A percentile compares a stretch with the other conserved stretches of the same genome.
Conservation (phyloP, 35 echinoderm and acorn worm species). For the Holothuria glaberrima region DNA sequence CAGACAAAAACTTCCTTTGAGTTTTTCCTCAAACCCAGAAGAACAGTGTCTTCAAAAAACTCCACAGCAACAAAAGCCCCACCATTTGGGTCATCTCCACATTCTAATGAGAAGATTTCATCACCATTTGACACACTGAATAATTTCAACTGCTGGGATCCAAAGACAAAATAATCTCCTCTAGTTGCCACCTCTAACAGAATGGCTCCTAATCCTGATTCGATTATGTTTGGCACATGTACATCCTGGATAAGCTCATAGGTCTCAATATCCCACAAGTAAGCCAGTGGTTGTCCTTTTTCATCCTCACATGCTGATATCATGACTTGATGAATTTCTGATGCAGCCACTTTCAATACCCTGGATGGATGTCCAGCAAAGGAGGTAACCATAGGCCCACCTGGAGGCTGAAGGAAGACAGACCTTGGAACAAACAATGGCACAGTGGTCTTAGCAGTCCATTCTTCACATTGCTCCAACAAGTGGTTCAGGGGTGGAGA, state of each 20-base stretch:
- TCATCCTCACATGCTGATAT: constrained; percentile 69
- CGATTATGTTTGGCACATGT: constrained; percentile 13
- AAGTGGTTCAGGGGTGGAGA: constrained; percentile 49
- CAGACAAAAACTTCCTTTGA: constrained; percentile 58
- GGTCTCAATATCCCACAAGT: constrained; percentile 73
- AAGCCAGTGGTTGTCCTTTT: constrained; percentile 65
- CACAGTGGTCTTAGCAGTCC: constrained; percentile 43
- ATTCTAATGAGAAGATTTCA: constrained; percentile 51
- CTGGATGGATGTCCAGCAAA: constrained; percentile 76
- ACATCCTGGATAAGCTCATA: constrained; percentile 69
- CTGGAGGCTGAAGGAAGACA: constrained; percentile 79
- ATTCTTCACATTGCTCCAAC: constrained; percentile 58
- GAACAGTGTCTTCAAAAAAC: neutral
- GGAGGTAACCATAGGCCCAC: constrained; percentile 77
- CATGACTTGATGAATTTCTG: constrained; percentile 37
- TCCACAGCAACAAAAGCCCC: constrained; percentile 44
- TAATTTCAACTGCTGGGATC: constrained; percentile 44
- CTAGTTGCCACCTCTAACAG: constrained; percentile 23
- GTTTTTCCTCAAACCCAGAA: constrained; percentile 45
- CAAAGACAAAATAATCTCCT: constrained; percentile 59
- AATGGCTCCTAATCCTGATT: neutral
- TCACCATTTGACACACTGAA: constrained; percentile 73
- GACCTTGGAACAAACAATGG: constrained; percentile 72
- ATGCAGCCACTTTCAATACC: constrained; percentile 58
- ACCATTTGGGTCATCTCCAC: neutral